Base-by-base conservation (phyloP, 2,113 vertebrate genomes). In the Alectura lathami region DNA sequence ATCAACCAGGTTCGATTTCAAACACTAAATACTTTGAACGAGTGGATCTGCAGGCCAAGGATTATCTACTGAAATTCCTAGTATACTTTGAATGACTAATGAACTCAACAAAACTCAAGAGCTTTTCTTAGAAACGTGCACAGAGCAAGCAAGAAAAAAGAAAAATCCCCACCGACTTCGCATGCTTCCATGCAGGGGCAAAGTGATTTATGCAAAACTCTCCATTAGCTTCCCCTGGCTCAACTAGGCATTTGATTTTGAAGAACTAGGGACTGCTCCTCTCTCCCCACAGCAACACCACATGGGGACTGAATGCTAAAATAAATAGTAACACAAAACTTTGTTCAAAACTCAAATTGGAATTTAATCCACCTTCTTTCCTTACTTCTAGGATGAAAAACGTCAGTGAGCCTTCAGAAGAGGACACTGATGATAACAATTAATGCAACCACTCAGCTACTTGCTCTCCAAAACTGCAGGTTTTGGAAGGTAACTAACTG, bases 61-160 rank as follows among this genome's bases (percentile, higher is more conserved):
- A 86, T 91, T 88, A 83, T 67, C 88, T 75, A 74, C 76, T 75
- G 73, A 93, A 94, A 94, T 88, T 96, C 86, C 77, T 64, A 76
- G 93, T 95, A 91, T 26, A 14, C 77, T 84, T 42, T 36, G 62
- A 93, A 81, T 91, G 72, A 88, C 89, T 95, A 94, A 95, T 38
- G 76, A 84, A 88, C 78, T 86, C 4, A 0, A 88, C 2, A 29
- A 94, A 94, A 88, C n/a, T 57, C 64, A 84, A 96, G 80, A 84
- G 90, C 48, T 90, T 91, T 96, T 96, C 93, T 94, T 76, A 93
- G 93, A 95, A 94, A 79, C 69, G 53, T 73, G 84, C 75, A 89
- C 79, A 87, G 48, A 82, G 32, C 57, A 73, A 84, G 57, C 22
- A 92, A 57, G 23, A 27, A 57, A 78, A 74, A 75, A 77, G 17